A percentile compares a stretch with the other conserved stretches of the same genome.
phyloP scores from a whole-genome alignment of 2,113 vertebrate species.

The Mus pahari region DNA sequence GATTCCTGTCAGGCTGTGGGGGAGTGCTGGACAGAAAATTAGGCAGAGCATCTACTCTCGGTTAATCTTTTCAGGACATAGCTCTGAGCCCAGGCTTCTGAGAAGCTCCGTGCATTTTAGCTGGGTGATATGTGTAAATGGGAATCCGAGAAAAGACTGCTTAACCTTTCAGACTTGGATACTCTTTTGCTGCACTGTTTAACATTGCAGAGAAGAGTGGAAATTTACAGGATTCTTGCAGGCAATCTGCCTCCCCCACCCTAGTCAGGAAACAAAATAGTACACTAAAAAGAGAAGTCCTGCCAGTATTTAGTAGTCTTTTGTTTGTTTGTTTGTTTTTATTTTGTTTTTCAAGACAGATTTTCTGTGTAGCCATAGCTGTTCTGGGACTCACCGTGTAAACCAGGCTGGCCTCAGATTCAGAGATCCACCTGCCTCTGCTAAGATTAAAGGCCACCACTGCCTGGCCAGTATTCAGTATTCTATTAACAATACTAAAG shows the following conservation, averaged over 20 bases:
- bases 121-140: slow-evolving; percentile 54
- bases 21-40: neutral
- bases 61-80: slow-evolving; percentile 28
- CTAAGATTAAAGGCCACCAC: neutral
- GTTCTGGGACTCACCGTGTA: neutral
- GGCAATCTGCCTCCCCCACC: slow-evolving; percentile 22
- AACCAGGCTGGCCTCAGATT: neutral
- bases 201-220: slow-evolving; percentile 48
- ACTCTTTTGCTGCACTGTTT: slow-evolving; percentile 46
- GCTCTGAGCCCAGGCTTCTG: slow-evolving; percentile 33
- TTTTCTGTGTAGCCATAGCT: neutral
- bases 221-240: slow-evolving; percentile 24
- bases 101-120: slow-evolving; percentile 4
- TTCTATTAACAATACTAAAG: slow-evolving; percentile 34
- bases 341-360: neutral
- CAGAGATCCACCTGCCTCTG: neutral
- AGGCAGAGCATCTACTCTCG: neutral
- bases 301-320: slow-evolving; percentile 40
- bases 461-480: neutral
- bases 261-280: slow-evolving; percentile 41
- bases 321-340: neutral
- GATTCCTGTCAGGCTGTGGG: neutral
- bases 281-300: slow-evolving; percentile 18
- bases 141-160: slow-evolving; percentile 40
- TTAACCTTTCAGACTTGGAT: slow-evolving; percentile 51